These are phyloP conservation scores for Helogale parvula DNA, from an alignment of 2,113 vertebrate genomes.

Conservation along the genomic window DNA sequence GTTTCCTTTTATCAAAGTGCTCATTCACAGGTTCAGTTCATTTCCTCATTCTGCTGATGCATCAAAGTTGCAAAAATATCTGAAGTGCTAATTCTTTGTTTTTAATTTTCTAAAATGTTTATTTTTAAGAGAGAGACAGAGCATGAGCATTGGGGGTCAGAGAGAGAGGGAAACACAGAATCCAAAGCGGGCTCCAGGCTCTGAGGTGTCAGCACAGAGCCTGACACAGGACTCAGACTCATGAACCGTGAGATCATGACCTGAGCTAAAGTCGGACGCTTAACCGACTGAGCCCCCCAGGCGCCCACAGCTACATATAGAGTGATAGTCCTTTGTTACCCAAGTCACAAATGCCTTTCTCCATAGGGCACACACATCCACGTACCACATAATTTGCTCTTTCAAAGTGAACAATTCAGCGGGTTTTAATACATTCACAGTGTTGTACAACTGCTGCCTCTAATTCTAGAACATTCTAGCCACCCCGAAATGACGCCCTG, in stretches of 20 bases:
- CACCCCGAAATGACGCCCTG: background rate
- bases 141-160: too few species aligned
- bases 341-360: background rate
- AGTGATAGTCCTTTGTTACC: background rate
- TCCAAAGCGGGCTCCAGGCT: too few species aligned
- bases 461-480: background rate
- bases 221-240: too few species aligned
- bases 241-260: too few species aligned
- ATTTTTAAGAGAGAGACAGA: too few species aligned
- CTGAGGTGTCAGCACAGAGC: too few species aligned
- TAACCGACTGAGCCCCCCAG: too few species aligned
- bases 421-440: background rate
- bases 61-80: background rate
- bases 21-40: background rate
- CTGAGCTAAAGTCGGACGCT: too few species aligned
- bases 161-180: too few species aligned
- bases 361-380: fast-evolving
- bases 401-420: background rate
- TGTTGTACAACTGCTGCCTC: background rate
- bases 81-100: too few species aligned
- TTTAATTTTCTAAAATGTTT: too few species aligned
- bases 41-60: background rate
- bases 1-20: background rate
- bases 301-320: too few species aligned
- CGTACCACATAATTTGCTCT: background rate